phyloP scores from a whole-genome alignment of 2,888 invertebrate species.

The Eretmocerus hayati region DNA sequence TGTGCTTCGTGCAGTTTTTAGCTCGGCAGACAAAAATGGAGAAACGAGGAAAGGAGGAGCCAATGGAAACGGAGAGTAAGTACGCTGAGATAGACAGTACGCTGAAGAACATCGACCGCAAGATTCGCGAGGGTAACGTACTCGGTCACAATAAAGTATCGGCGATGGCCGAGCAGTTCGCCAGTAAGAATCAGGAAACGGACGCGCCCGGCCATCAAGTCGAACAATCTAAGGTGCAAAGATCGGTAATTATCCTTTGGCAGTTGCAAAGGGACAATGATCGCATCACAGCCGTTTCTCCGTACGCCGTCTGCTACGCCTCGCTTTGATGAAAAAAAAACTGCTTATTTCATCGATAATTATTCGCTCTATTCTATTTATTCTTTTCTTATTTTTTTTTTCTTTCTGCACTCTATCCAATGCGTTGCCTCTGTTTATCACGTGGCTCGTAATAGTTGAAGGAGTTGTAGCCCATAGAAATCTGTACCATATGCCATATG shows the following conservation, averaged over 20 bases:
- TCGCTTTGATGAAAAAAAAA: slow-evolving; percentile 9
- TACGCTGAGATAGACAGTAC: slow-evolving; percentile 68
- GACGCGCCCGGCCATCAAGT: slow-evolving; percentile 3
- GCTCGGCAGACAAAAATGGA: slow-evolving; percentile 66
- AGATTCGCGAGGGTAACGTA: slow-evolving; percentile 69
- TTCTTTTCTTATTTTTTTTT: slow-evolving; percentile 1
- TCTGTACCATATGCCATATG: no score
- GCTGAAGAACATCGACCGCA: slow-evolving; percentile 63
- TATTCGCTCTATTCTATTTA: not conserved
- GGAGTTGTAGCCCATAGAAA: no score
- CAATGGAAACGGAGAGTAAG: slow-evolving; percentile 57
- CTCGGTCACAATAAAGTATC: slow-evolving; percentile 74
- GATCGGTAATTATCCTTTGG: slow-evolving; percentile 50
- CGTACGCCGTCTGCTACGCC: slow-evolving; percentile 22
- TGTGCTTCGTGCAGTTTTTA: slow-evolving; percentile 51
- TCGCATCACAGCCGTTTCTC: slow-evolving; percentile 20
- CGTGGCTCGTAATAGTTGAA: no score
- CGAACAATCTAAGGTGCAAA: slow-evolving; percentile 50
- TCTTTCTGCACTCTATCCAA: no score
- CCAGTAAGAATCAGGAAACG: slow-evolving; percentile 44
- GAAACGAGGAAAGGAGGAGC: slow-evolving; percentile 56
- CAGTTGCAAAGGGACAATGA: slow-evolving; percentile 20
- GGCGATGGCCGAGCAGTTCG: slow-evolving; percentile 75
- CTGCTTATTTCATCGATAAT: not conserved
- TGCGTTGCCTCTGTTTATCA: no score